Conservation (phyloP, 2,888 invertebrate genomes). For the Lasiommata megera region DNA sequence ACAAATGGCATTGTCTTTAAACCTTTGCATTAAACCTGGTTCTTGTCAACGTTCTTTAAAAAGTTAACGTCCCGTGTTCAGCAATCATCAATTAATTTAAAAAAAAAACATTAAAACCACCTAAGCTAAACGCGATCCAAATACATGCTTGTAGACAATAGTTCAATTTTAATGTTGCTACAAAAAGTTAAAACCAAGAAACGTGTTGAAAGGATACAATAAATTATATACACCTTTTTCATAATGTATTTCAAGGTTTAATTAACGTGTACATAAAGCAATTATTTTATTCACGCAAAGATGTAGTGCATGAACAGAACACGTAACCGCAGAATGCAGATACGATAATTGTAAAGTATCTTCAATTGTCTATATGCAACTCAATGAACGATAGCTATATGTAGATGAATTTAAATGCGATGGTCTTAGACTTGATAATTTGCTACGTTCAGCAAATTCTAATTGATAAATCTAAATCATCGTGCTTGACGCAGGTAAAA, state of each 20-base stretch:
- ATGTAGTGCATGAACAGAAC: slow-evolving; percentile 3
- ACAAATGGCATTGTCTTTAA: neutral
- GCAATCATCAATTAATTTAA: too few relatives aligned
- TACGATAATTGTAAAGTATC: neutral
- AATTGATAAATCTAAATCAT: too few relatives aligned
- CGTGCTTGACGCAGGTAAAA: too few relatives aligned
- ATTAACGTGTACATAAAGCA: slow-evolving; percentile 7
- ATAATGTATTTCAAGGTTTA: slow-evolving; percentile 9
- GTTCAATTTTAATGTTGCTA: too few relatives aligned
- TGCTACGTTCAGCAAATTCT: too few relatives aligned
- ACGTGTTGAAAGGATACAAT: neutral
- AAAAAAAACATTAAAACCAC: too few relatives aligned
- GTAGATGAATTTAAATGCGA: neutral
- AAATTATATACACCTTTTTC: neutral
- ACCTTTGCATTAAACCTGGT: too few relatives aligned
- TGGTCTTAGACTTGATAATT: too few relatives aligned
- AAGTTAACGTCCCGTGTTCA: too few relatives aligned
- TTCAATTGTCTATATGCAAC: neutral
- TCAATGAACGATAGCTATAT: neutral
- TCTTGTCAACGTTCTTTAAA: too few relatives aligned
- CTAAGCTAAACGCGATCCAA: too few relatives aligned
- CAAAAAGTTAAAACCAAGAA: neutral
- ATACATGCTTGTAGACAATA: too few relatives aligned
- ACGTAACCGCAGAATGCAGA: neutral
- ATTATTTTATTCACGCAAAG: slow-evolving; percentile 8